Base-by-base conservation (phyloP, 2,797 vertebrate genomes). In the Gymnocypris eckloni region DNA sequence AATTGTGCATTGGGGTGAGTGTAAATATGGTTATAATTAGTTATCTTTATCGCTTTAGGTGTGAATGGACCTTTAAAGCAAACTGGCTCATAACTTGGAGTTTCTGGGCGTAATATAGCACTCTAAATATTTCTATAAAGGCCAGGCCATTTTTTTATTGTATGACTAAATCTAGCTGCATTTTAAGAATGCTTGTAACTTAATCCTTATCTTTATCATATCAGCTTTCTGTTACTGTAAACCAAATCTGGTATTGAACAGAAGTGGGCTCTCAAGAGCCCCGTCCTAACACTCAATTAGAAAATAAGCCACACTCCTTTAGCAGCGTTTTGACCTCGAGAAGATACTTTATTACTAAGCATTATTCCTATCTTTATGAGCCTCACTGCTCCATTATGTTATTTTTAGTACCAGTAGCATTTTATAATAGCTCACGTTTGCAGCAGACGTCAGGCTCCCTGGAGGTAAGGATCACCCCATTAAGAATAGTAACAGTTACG, bases 351-450 rank as follows among this genome's bases (percentile, higher is more conserved):
- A 79, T 87, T 75, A 39, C 56, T 67, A 66, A 28, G 25, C 85
- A 82, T 50, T 41, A 41, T 71, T 79, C 66, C 70, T 50, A 33
- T 82, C 79, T 59, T 25, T 70, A 16, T 76, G 64, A 76, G 25
- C 76, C 73, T 61, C 12, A 20, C 77, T 39, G 80, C 73, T 79
- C 80, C 70, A 76, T 85, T 77, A 64, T 61, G 75, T 43, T 94
- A 94, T 94, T 92, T 94, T 92, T 94, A 92, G 91, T 89, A 70
- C 33, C 76, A 56, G 85, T 77, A 88, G 90, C 86, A 86, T 90
- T 91, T 85, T 89, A 80, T 79, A 88, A 82, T 72, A 20, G 43
- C 78, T 81, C 78, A 86, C 33, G 45, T 81, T 84, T 84, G 54
- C 22, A 86, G 80, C 78, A 85, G 81, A 87, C 88, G 75, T 41